A percentile compares a stretch with the other conserved stretches of the same genome.
Evolutionary conservation across 2,113 vertebrate genomes (phyloP).

Genomic region (Pagrus major): DNA sequence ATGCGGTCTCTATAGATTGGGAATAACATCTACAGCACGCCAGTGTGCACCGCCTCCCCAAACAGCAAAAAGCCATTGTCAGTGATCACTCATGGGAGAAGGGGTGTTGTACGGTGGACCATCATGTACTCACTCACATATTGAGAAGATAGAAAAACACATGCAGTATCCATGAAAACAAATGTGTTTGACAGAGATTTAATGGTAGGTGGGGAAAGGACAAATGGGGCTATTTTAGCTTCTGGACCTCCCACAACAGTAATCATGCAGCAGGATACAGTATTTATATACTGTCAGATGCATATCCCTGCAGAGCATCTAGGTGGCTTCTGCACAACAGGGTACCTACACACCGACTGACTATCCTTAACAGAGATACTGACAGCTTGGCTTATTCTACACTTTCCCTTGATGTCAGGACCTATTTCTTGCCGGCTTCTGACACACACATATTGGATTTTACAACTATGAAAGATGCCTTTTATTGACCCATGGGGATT

Average conservation of each 20-base stretch:
- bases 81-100: constrained; percentile 17
- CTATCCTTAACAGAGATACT: constrained; percentile 55
- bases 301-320: constrained; percentile 49
- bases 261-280: constrained; percentile 39
- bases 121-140: neutral
- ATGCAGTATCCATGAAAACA: neutral
- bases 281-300: constrained; percentile 64
- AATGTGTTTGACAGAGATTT: constrained; percentile 1
- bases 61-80: constrained; percentile 22
- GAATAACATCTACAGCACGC: constrained; percentile 34
- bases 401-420: constrained; percentile 51
- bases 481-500: constrained; percentile 37
- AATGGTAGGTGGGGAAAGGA: neutral
- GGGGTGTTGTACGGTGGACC: neutral
- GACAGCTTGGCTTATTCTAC: constrained; percentile 64
- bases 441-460: constrained; percentile 62
- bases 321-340: constrained; percentile 45
- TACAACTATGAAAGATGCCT: constrained; percentile 35
- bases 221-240: neutral
- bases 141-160: neutral
- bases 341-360: constrained; percentile 44
- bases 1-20: constrained; percentile 53
- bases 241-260: constrained; percentile 22
- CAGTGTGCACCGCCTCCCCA: neutral
- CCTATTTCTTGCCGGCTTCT: constrained; percentile 46